These are phyloP conservation scores for Apis mellifera DNA, from an alignment of 1,140 invertebrate species.

Conservation along the genomic window Amel_HAv3.1 CM009939.2:8389001-8389500, in stretches of 20 bases:
- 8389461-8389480: too few relatives aligned
- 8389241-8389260: conserved; percentile 19
- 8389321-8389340: conserved; percentile 2
- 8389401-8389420: background rate
- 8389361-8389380: background rate
- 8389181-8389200: conserved; percentile 33
- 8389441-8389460: too few relatives aligned
- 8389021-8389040: conserved; percentile 29
- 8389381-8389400: background rate
- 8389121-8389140: background rate
- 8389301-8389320: conserved; percentile 47
- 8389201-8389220: conserved; percentile 2
- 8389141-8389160: conserved; percentile 26
- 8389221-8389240: background rate
- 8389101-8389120: too few relatives aligned
- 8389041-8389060: conserved; percentile 38
- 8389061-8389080: conserved; percentile 28
- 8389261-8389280: conserved; percentile 41
- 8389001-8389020: conserved; percentile 18
- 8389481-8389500: too few relatives aligned
- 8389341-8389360: background rate
- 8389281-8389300: conserved; percentile 12
- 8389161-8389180: conserved; percentile 9
- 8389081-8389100: background rate
- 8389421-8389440: too few relatives aligned